Conservation (phyloP, 2,888 invertebrate genomes). For the Suillia variegata region DNA sequence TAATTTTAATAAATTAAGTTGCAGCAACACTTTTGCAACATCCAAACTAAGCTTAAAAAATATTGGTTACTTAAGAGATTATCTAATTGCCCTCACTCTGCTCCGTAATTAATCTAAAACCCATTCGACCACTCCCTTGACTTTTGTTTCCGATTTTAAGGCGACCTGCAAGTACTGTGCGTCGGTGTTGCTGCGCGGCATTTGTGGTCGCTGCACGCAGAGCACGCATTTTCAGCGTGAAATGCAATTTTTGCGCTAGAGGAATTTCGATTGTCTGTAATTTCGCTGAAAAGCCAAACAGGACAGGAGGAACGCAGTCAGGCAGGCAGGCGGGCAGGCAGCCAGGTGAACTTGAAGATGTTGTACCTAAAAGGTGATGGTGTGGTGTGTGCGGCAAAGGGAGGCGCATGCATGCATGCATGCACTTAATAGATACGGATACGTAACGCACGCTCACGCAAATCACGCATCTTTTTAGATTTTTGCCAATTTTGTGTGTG, state of each 20-base stretch:
- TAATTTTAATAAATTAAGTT: too few relatives aligned
- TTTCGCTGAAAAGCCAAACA: constrained; percentile 19
- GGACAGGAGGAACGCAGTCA: background rate
- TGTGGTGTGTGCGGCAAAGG: too few relatives aligned
- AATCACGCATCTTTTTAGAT: constrained; percentile 47
- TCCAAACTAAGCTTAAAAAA: too few relatives aligned
- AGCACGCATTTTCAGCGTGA: constrained; percentile 60
- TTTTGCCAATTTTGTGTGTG: background rate
- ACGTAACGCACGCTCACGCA: constrained; percentile 58
- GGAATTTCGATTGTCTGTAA: constrained; percentile 50
- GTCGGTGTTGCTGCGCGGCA: constrained; percentile 32
- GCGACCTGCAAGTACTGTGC: too few relatives aligned
- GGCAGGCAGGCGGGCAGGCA: too few relatives aligned
- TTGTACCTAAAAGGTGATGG: background rate
- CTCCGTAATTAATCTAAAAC: background rate
- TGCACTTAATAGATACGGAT: constrained; percentile 27
- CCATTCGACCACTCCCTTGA: constrained; percentile 2
- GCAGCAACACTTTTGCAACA: too few relatives aligned
- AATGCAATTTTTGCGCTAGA: constrained; percentile 56
- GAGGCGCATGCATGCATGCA: too few relatives aligned
- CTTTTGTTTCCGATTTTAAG: background rate
- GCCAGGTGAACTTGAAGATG: constrained; percentile 5
- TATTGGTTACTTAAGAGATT: too few relatives aligned
- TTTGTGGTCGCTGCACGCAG: constrained; percentile 52
- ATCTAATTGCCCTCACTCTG: too few relatives aligned